phyloP scores from a whole-genome alignment of 2,797 vertebrate species.

The Oceanodroma leucorhoa region DNA sequence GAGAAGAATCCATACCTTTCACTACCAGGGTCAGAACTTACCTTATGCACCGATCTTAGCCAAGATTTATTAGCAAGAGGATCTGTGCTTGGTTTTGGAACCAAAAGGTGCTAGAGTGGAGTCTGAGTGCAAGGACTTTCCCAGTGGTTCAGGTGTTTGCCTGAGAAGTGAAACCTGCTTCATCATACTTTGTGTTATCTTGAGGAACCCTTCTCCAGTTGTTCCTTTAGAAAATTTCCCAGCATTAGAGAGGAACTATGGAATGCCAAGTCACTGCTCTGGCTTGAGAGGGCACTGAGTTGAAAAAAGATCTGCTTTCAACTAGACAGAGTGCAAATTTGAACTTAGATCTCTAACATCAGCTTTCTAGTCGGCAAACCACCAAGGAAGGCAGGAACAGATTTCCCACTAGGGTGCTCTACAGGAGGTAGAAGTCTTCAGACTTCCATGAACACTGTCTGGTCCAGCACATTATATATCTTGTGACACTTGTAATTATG shows the following conservation, averaged over 20 bases:
- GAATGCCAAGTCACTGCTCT: neutral
- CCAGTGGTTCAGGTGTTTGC: neutral
- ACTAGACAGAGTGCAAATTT: neutral
- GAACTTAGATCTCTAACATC: neutral
- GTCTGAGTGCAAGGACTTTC: neutral
- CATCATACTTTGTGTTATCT: neutral
- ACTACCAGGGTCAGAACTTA: neutral
- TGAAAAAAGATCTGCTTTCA: neutral
- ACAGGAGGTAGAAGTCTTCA: neutral
- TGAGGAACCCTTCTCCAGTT: neutral
- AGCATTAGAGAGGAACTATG: neutral
- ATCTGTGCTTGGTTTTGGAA: neutral
- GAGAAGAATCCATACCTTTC: neutral
- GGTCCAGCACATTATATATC: neutral
- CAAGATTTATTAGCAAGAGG: neutral
- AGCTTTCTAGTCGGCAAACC: neutral
- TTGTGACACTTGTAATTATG: neutral
- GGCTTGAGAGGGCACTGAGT: neutral
- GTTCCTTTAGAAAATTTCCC: neutral
- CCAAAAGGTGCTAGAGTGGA: neutral
- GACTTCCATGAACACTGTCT: neutral
- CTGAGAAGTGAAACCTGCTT: neutral
- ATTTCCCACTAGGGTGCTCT: neutral
- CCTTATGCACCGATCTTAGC: neutral
- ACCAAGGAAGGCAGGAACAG: neutral